Base-by-base conservation (phyloP, 2,113 vertebrate genomes). In the Chauna torquata region DNA sequence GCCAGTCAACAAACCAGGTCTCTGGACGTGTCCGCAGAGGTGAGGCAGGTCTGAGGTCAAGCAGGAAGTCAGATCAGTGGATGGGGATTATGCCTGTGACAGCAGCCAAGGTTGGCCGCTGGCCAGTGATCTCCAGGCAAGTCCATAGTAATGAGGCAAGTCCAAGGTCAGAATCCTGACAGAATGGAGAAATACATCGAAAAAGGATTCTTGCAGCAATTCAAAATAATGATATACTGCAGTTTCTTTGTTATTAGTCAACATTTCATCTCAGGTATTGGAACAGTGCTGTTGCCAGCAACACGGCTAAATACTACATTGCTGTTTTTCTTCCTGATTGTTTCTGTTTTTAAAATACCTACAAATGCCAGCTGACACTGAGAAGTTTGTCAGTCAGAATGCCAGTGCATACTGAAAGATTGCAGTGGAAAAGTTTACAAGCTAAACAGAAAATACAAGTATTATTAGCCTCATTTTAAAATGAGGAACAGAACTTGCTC, bases 1-100 rank as follows among this genome's bases (percentile, higher is more conserved):
- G 16, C n/a, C 45, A 75, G 36, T 4, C 55, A 91, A 68, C 15
- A 66, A 6, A 44, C 17, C 0, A 0, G 17, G 44, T 40, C 22
- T 4, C 32, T 40, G 40, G 34, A 27, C 12, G 2, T 15, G 12
- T 64, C 61, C 0, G 1, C 44, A n/a, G n/a, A 12, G 11, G 47
- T 34, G 34, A 80, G 27, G 47, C 12, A 70, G 23, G 27, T 57
- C 55, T 70, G 30, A 44, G 16, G 30, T 58, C 57, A 68, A 76
- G 47, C 19, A 15, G 14, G 25, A 86, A 76, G 18, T 49, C 72
- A 34, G 15, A 64, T 55, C 27, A 30, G 38, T 16, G 6, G 6
- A 17, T 78, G 40, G 2, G 15, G 25, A 47, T 65, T 40, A 27
- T 24, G 49, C 34, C 32, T 81, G 55, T 52, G 49, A 58, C 28